Percentiles rank a stretch among this genome's conserved stretches.
These are phyloP conservation scores for Halcyon senegalensis DNA, from an alignment of 2,113 vertebrate genomes.

Conservation along the genomic window DNA sequence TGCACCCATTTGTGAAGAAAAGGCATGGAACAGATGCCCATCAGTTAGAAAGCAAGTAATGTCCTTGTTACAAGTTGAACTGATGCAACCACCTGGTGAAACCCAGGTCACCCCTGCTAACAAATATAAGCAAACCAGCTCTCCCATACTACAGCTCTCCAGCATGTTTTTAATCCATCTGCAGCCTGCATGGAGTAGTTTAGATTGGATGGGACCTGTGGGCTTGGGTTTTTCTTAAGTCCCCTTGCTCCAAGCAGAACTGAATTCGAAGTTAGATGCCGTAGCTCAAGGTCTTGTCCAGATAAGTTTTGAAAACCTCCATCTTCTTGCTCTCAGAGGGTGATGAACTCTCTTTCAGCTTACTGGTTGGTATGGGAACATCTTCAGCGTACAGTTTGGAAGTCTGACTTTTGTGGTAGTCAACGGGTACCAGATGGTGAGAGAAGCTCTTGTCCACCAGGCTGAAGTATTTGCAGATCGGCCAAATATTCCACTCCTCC, in stretches of 20 bases:
- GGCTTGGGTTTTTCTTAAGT: background rate
- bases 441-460: conserved; percentile 83
- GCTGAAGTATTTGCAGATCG: conserved; percentile 81
- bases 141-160: background rate
- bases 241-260: background rate
- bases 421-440: conserved; percentile 84
- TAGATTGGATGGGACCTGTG: background rate
- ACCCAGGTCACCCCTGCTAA: background rate
- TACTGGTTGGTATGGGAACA: conserved; percentile 79
- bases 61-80: background rate
- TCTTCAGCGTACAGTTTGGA: conserved; percentile 81
- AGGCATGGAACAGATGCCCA: background rate
- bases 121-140: background rate
- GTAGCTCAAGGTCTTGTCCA: background rate
- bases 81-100: background rate
- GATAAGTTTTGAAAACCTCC: background rate
- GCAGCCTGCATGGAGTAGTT: background rate
- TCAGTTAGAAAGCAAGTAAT: background rate
- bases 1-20: background rate
- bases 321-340: background rate
- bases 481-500: conserved; percentile 71
- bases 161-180: background rate
- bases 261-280: background rate
- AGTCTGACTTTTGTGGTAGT: conserved; percentile 75
- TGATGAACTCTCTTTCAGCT: conserved; percentile 72